Base-by-base conservation (phyloP, 2,113 vertebrate genomes). In the Blennius ocellaris region DNA sequence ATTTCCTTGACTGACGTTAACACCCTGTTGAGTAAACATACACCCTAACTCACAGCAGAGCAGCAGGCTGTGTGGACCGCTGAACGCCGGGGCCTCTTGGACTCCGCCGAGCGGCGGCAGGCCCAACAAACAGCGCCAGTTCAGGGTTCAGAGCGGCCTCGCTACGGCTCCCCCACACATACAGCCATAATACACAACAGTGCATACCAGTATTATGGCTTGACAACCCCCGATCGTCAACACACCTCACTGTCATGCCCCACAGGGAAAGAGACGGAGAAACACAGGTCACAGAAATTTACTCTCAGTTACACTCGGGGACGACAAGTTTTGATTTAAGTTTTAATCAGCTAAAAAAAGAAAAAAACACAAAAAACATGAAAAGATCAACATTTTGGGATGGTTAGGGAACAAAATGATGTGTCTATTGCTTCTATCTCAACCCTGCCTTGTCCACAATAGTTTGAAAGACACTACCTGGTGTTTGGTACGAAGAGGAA, bases 11-110 rank as follows among this genome's bases (percentile, higher is more conserved):
- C 76, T 92, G 90, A 90, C 68, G 53, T 87, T 91, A 89, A 90
- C 83, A 87, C 83, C 60, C 73, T 87, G 87, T 90, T 92, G 86
- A 91, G 82, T 91, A 91, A 92, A 90, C 88, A 92, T 60, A 78
- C 73, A 51, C 55, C 68, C 65, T 43, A 69, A 71, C 65, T 73
- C 61, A 62, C 65, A 81, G 45, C 62, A 45, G 30, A 15, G 52
- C 41, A 4, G 66, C 36, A 40, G 41, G 38, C 44, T 72, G 60
- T 8, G 17, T 60, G 76, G 56, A 45, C 53, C 52, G 47, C 73
- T 36, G 44, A n/a, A 52, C 67, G 16, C 57, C 66, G 10, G 6
- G 36, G 10, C 68, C 78, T 78, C 21, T 21, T 36, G 38, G 64
- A 8, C n/a, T 37, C 79, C 58, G 68, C 6, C 41, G 17, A 21